Percentiles rank a stretch among this genome's conserved stretches.
phyloP scores from a whole-genome alignment of 2,113 vertebrate genomes.

The Sapajus apella region DNA sequence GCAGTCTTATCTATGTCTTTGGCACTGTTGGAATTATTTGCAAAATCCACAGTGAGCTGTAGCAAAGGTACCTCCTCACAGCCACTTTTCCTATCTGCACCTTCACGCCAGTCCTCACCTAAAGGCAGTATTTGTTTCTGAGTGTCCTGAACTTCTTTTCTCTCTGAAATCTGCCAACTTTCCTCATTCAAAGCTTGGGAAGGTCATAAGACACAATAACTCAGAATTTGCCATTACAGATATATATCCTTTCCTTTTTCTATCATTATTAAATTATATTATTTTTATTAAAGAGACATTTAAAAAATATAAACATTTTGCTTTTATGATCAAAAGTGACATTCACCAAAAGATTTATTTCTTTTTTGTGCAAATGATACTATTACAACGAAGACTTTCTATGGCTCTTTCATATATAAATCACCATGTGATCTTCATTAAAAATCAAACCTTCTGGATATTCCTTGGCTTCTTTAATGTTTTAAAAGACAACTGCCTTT shows the following conservation, averaged over 20 bases:
- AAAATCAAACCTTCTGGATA: not conserved
- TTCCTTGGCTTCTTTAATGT: not conserved
- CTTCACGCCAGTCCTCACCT: slow-evolving; percentile 83
- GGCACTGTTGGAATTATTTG: not conserved
- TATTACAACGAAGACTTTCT: not conserved
- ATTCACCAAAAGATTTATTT: not conserved
- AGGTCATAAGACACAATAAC: not conserved
- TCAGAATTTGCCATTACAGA: not conserved
- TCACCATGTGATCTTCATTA: not conserved
- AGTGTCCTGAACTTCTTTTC: not conserved
- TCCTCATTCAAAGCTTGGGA: not conserved
- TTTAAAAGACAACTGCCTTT: not conserved
- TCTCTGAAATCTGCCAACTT: not conserved
- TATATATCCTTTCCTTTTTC: not conserved
- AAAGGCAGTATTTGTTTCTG: slow-evolving; percentile 5
- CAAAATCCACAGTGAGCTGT: not conserved
- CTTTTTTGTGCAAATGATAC: not conserved
- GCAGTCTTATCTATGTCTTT: slow-evolving; percentile 65
- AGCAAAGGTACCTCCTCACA: slow-evolving; percentile 16
- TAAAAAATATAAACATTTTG: not conserved
- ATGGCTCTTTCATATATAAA: not conserved
- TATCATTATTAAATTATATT: not conserved
- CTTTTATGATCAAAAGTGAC: not conserved
- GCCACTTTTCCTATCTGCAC: slow-evolving; percentile 82
- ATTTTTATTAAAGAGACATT: not conserved